phyloP scores from a whole-genome alignment of 2,113 vertebrate genomes.

The Neofelis nebulosa region DNA sequence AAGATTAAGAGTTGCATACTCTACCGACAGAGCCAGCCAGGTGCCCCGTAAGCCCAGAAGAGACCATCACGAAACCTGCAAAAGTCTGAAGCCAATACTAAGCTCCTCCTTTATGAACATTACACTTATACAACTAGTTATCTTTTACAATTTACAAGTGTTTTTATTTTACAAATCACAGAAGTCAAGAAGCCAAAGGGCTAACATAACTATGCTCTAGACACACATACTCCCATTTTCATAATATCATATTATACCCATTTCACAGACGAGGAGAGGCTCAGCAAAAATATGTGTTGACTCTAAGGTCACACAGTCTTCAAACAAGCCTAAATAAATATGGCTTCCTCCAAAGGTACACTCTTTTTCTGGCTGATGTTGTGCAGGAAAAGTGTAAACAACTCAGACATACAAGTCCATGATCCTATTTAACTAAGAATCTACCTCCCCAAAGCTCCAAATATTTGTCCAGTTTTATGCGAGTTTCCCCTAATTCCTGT shows the following conservation, averaged over 20 bases:
- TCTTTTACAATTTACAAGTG: neutral
- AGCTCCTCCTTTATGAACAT: neutral
- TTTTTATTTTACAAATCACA: neutral
- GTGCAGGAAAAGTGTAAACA: neutral
- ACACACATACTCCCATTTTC: neutral
- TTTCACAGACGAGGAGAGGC: neutral
- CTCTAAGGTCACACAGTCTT: neutral
- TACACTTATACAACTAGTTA: neutral
- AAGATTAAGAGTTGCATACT: too few species aligned
- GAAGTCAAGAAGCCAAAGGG: neutral
- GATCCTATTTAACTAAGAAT: neutral
- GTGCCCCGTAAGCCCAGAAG: neutral
- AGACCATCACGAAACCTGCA: neutral
- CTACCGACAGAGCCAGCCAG: too few species aligned
- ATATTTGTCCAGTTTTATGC: neutral
- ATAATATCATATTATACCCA: neutral
- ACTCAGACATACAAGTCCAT: neutral
- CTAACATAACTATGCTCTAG: neutral
- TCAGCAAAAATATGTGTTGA: neutral
- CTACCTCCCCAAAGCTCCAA: neutral
- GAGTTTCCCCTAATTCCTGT: neutral
- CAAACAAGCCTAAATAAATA: neutral
- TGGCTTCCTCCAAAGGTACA: neutral
- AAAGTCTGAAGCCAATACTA: neutral
- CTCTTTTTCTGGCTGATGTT: neutral